Evolutionary conservation across 2,888 invertebrate genomes (phyloP), one percentile per base, ranked within the genome.

Genomic region (Volucella inanis): DNA sequence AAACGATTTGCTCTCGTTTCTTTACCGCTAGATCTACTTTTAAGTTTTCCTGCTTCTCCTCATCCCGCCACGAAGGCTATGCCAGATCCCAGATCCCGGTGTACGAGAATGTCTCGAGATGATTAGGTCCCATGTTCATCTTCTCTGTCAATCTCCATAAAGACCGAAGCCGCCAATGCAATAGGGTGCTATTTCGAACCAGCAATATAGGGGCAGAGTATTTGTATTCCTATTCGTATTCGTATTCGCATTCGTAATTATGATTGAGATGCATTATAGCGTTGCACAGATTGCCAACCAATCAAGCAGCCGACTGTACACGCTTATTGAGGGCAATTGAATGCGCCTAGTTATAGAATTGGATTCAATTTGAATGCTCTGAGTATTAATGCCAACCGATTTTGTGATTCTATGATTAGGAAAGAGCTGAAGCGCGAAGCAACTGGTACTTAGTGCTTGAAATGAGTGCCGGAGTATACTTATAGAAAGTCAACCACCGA

Each of bases 311-410:
- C 10, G 55, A 78, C 57, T 39, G 38, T 62, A 55, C 31, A 31
- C 62, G 62, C 45, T 55, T 72, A 83, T 77, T 74, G 55, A 55
- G 68, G 74, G 50, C 74, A 83, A 83, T 83, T 83, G 64, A 83
- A 78, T 83, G 83, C 74, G 57, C 74, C 83, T 79, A 74, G 68
- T 78, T 83, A 64, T 78, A 41, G 78, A 79, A 83, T 83, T 83
- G 68, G 78, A 83, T 78, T 68, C 57, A 74, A 79, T 83, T 78
- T 68, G 45, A 82, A 61, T 59, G 65, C 49, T 41, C 1, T 18
- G 50, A 22, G 71, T 52, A 76, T 57, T 70, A 64, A 65, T 75
- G 75, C 39, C 70, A 70, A 64, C 8, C 49, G 22, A 64, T 65
- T 22, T 38, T 31, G 15, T 39, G 31, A 31, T 31, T 31, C 31